phyloP scores from a whole-genome alignment of 2,113 vertebrate genomes.

The Motacilla alba region DNA sequence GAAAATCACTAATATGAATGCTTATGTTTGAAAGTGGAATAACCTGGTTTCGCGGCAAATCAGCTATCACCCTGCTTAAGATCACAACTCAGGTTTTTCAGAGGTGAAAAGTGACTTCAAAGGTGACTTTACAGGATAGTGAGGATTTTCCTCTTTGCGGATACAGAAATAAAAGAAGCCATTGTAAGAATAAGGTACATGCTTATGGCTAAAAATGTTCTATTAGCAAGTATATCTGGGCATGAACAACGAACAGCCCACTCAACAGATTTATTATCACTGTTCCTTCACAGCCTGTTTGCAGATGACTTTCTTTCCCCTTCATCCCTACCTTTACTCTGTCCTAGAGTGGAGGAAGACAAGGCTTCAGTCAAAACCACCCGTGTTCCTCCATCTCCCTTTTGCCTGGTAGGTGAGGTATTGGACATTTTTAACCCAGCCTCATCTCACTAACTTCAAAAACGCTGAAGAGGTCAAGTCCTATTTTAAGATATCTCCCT shows the following conservation, averaged over 20 bases:
- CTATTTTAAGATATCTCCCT: neutral
- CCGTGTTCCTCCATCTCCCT: neutral
- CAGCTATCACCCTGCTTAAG: neutral
- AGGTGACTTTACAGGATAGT: neutral
- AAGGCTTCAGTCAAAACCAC: neutral
- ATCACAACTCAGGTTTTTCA: neutral
- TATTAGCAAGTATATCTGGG: neutral
- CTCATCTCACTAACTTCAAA: neutral
- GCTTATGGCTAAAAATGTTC: neutral
- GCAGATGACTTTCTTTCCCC: neutral
- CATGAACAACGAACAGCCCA: neutral
- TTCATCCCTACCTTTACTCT: neutral
- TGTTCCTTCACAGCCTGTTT: neutral
- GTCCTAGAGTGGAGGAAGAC: neutral
- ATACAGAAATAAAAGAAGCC: neutral
- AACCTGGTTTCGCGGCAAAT: neutral
- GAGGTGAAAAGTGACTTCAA: neutral
- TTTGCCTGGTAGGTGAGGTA: neutral
- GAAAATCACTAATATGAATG: neutral
- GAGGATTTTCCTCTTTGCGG: neutral
- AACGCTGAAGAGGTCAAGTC: neutral
- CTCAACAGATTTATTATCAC: neutral
- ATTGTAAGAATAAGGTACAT: neutral
- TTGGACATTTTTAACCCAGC: neutral
- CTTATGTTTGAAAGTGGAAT: neutral